A percentile compares a stretch with the other conserved stretches of the same genome.
Conservation (phyloP, 2,888 invertebrate species). For the Drosophila niveifrons region DNA sequence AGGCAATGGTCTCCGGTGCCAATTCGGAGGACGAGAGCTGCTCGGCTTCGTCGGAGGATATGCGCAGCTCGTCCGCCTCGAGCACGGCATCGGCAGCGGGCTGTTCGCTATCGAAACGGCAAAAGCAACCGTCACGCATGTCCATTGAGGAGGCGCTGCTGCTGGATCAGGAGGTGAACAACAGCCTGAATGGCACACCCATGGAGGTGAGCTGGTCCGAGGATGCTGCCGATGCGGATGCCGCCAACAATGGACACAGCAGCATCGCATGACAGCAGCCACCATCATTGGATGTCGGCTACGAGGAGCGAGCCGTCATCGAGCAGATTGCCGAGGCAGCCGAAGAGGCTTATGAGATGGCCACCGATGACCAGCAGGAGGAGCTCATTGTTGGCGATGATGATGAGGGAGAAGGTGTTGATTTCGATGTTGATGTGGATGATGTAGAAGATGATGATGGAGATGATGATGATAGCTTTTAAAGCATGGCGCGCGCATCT, state of each 20-base stretch:
- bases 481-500: slow-evolving; percentile 60
- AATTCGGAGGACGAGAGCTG: slow-evolving; percentile 88
- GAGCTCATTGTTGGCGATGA: slow-evolving; percentile 59
- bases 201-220: slow-evolving; percentile 86
- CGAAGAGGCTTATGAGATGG: slow-evolving; percentile 75
- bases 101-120: slow-evolving; percentile 50
- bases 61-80: slow-evolving; percentile 85
- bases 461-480: slow-evolving; percentile 85
- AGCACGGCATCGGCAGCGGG: slow-evolving; percentile 74
- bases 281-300: slow-evolving; percentile 43
- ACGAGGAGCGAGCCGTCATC: slow-evolving; percentile 73
- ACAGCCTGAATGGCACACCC: slow-evolving; percentile 85
- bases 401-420: not conserved
- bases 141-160: slow-evolving; percentile 84
- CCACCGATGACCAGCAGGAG: slow-evolving; percentile 55
- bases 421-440: not conserved
- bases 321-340: slow-evolving; percentile 73
- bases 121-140: slow-evolving; percentile 80
- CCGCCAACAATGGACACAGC: slow-evolving; percentile 63
- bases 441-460: slow-evolving; percentile 3
- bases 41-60: slow-evolving; percentile 86
- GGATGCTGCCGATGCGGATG: slow-evolving; percentile 84
- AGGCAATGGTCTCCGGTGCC: slow-evolving; percentile 89
- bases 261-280: slow-evolving; percentile 78
- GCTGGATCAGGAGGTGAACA: slow-evolving; percentile 81